Base-by-base conservation (phyloP, 2,888 invertebrate genomes). In the Hypolimnas misippus region DNA sequence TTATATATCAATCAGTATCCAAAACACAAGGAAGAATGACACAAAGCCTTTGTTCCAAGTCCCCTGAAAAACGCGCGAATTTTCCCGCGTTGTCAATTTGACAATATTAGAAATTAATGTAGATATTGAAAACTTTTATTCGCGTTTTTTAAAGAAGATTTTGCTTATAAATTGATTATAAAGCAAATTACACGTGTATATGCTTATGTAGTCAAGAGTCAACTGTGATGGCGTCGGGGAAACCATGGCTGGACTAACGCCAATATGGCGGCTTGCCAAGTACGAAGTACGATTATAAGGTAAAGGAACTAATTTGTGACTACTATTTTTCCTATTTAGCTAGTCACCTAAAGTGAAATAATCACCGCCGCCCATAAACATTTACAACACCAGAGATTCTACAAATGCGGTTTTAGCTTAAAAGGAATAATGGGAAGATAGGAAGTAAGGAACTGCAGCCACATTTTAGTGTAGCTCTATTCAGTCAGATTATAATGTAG, bases 181-280 rank as follows among this genome's bases (percentile, higher is more conserved):
- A 21, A 46, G 12, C n/a, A 5, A 46, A 46, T 12, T 10, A 17
- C 14, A 79, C 86, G 86, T 82, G 76, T 72, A 79, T 71, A 66
- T 79, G 66, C 79, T 74, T 77, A 78, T 79, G 76, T 78, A 78
- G 79, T 76, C 67, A 73, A 70, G 65, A 69, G 75, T 73, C 75
- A 73, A 90, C 90, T 90, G 89, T 78, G 67, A 61, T 63, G 63
- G 67, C 67, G 69, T 73, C 64, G 73, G 76, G 72, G 71, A 72
- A 72, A 70, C 70, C 73, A 70, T 74, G 70, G 65, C 76, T 87
- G 93, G 92, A 82, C 65, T 52, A 4, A 60, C 57, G 84, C 92
- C 92, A 92, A 90, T 25, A 81, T 93, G 93, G 93, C 87, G 25
- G 0, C 0, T 0, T 72, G 92, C 93, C 93, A 93, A 93, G 82